Conservation (phyloP, 2,113 vertebrate species). For the Pelvicachromis taeniatus region DNA sequence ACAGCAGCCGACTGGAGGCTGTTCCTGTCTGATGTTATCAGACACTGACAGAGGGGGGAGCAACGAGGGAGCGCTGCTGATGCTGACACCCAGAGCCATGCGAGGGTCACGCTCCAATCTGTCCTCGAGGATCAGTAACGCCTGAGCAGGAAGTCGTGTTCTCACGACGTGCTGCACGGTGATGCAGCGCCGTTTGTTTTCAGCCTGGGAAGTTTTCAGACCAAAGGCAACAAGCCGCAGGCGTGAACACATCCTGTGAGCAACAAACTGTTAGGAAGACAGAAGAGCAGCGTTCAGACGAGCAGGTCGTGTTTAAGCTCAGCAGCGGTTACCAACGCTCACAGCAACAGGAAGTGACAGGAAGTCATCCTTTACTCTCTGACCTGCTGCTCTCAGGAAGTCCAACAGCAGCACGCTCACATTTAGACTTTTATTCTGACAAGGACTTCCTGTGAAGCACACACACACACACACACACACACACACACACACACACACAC, state of each 20-base stretch:
- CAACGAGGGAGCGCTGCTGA: neutral
- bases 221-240: neutral
- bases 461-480: neutral
- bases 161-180: accelerated
- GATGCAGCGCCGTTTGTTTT: neutral
- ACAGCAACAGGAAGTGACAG: neutral
- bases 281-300: neutral
- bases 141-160: neutral
- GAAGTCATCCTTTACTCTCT: neutral
- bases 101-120: accelerated
- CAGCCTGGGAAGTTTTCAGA: neutral
- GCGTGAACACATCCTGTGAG: neutral
- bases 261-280: neutral
- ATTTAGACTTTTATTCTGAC: neutral
- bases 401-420: neutral
- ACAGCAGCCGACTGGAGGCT: neutral
- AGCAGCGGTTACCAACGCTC: neutral
- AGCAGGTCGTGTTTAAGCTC: neutral
- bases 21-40: neutral
- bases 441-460: neutral
- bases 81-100: accelerated
- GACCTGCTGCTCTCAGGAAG: neutral
- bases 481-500: neutral
- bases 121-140: neutral
- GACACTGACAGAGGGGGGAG: neutral